Percentiles rank a stretch among this genome's conserved stretches.
Evolutionary conservation across 2,797 vertebrate genomes (phyloP).

Genomic region (Anniella stebbinsi): DNA sequence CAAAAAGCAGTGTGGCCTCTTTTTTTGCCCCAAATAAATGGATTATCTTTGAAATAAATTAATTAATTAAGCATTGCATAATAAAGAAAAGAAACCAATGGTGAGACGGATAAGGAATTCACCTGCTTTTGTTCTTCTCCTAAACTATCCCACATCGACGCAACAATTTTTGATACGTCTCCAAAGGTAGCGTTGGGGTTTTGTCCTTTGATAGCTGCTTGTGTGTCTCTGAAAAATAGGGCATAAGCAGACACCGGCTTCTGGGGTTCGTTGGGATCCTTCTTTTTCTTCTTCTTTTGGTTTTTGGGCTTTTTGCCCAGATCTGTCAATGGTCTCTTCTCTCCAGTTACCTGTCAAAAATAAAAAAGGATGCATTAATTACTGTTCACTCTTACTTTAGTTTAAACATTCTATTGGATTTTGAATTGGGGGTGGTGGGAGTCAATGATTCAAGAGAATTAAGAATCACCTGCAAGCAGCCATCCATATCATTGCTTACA

Average conservation of each 20-base stretch:
- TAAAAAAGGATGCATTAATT: slow-evolving; percentile 34
- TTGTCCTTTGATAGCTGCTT: slow-evolving; percentile 97
- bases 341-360: slow-evolving; percentile 89
- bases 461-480: not conserved
- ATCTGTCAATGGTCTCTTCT: slow-evolving; percentile 95
- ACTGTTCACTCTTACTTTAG: not conserved
- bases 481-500: not conserved
- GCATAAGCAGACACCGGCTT: slow-evolving; percentile 98
- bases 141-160: slow-evolving; percentile 98
- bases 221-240: slow-evolving; percentile 98
- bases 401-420: not conserved
- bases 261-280: slow-evolving; percentile 97
- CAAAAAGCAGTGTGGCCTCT: not conserved
- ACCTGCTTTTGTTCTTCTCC: slow-evolving; percentile 99
- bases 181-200: slow-evolving; percentile 98
- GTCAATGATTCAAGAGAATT: not conserved
- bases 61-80: not conserved
- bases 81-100: accelerated
- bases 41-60: not conserved
- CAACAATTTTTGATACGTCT: slow-evolving; percentile 98
- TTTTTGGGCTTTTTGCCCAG: slow-evolving; percentile 97
- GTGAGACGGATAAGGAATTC: slow-evolving; percentile 46
- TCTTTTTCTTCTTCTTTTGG: slow-evolving; percentile 99
- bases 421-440: not conserved
- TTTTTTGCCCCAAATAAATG: not conserved